Evolutionary conservation across 2,797 vertebrate genomes (phyloP), one percentile per base, ranked within the genome.

Genomic region (Leptoclinus maculatus): DNA sequence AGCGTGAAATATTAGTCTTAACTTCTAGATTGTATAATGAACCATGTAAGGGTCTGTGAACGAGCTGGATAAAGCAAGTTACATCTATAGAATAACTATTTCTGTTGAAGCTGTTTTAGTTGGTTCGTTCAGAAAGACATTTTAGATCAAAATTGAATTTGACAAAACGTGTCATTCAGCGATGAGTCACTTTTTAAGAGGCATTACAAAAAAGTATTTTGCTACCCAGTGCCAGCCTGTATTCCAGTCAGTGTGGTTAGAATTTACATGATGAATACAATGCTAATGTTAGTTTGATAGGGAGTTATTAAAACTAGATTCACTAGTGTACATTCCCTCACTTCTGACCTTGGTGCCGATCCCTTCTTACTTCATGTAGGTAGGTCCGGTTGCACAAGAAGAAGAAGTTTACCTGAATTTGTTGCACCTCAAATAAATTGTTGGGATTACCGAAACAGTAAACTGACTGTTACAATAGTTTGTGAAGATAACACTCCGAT

Each of bases 401-500:
- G 17, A 41, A 1, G 7, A 76, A 29, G 34, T 69, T 76, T 76
- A 58, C 51, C 63, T 74, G 21, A 75, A 45, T 29, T 66, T 21
- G 34, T 66, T 75, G 34, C 29, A 49, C 38, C 58, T 60, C 38
- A 70, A 38, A 76, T 38, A 2, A 64, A 72, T 57, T 19, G 5
- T 39, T 76, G 36, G 11, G 36, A 78, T 63, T 57, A 11, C 57
- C 80, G 58, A 75, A 53, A n/a, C 16, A 53, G 45, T 47, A 25
- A 69, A 57, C 2, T 21, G n/a, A 64, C 58, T 73, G 66, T 83
- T 79, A 39, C n/a, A 62, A 3, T 66, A 25, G 9, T 27, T 17
- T 45, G 64, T 79, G 47, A 80, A 75, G 68, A 82, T 65, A 78
- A 85, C 84, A 82, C 78, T 87, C 85, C 73, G 68, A 19, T 59